Conservation (phyloP, 2,113 vertebrate species). For the Neolamprologus caudopunctatus region DNA sequence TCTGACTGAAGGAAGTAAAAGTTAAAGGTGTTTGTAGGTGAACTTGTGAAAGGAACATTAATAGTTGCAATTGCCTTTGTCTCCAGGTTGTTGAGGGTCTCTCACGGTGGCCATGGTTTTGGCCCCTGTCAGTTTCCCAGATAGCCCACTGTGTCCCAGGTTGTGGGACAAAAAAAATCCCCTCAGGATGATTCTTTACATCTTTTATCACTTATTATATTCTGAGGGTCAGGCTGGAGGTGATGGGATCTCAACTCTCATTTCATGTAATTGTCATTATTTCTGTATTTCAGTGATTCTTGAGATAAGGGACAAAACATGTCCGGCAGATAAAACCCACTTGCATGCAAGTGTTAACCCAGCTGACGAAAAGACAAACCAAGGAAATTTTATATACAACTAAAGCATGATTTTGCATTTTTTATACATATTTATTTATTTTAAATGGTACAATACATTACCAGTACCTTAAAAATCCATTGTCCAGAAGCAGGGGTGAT, state of each 20-base stretch:
- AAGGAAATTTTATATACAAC: not conserved
- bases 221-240: not conserved
- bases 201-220: not conserved
- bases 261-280: not conserved
- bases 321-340: not conserved
- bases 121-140: not conserved
- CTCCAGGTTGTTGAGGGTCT: not conserved
- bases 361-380: not conserved
- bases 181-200: not conserved
- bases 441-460: not conserved
- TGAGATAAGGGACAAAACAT: not conserved
- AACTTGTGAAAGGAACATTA: not conserved
- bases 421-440: not conserved
- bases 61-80: not conserved
- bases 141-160: not conserved
- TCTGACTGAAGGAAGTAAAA: not conserved
- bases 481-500: not conserved
- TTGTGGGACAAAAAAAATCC: not conserved
- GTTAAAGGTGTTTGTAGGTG: not conserved
- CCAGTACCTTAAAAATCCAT: not conserved
- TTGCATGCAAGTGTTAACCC: not conserved
- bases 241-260: not conserved
- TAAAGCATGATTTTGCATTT: not conserved
- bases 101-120: not conserved
- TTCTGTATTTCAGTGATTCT: not conserved